phyloP scores from a whole-genome alignment of 2,888 invertebrate genomes.

The Ischnus inquisitorius region DNA sequence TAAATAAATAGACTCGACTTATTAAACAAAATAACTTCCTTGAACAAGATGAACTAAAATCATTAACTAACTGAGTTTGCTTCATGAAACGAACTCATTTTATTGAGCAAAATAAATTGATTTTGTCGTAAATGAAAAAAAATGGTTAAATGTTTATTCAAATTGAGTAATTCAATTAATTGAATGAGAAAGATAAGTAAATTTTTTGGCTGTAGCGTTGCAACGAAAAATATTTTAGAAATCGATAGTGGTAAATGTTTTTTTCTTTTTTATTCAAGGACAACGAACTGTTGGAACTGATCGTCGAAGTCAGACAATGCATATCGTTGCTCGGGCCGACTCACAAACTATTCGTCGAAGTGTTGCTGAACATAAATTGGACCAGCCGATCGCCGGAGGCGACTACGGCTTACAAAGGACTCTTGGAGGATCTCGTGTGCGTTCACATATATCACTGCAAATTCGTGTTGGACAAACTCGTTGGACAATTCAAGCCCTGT shows the following conservation, averaged over 20 bases:
- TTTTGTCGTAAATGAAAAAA: no score
- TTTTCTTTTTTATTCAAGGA: slow-evolving; percentile 84
- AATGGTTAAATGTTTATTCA: no score
- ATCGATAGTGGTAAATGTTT: background rate
- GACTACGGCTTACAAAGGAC: slow-evolving; percentile 88
- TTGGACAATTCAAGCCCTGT: slow-evolving; percentile 88
- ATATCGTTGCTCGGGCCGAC: slow-evolving; percentile 87
- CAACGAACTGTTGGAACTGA: slow-evolving; percentile 86
- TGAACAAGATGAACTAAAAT: no score
- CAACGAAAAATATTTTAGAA: background rate
- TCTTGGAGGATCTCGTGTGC: slow-evolving; percentile 89
- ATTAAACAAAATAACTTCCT: no score
- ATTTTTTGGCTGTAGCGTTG: no score
- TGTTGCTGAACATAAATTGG: slow-evolving; percentile 88
- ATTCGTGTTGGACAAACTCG: slow-evolving; percentile 88
- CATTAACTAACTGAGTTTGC: no score
- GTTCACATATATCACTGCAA: slow-evolving; percentile 90
- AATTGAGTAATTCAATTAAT: no score
- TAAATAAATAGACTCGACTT: no score
- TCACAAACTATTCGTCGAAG: slow-evolving; percentile 88
- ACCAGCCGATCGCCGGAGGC: slow-evolving; percentile 85
- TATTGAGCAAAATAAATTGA: no score
- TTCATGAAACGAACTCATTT: no score
- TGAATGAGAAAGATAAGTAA: no score
- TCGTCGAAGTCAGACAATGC: slow-evolving; percentile 87